phyloP scores from a whole-genome alignment of 1,140 invertebrate species.

The Drosophila asahinai region DNA sequence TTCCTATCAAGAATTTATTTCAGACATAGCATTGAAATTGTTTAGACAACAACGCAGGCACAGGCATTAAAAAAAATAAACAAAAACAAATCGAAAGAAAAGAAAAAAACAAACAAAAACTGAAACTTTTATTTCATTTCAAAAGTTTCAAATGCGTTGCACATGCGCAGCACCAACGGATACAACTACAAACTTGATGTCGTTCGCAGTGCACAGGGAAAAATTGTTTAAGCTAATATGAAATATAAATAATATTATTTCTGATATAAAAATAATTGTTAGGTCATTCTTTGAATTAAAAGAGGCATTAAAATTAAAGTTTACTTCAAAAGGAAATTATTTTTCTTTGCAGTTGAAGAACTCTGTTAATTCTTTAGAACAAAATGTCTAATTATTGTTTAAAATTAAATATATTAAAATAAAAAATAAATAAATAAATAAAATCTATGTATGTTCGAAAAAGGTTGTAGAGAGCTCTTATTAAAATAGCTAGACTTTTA shows the following conservation, averaged over 20 bases:
- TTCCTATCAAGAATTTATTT: conserved; percentile 76
- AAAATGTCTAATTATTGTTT: too few relatives aligned
- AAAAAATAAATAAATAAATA: too few relatives aligned
- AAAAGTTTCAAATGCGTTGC: conserved; percentile 75
- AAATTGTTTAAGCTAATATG: not conserved
- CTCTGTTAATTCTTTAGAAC: too few relatives aligned
- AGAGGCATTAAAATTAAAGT: too few relatives aligned
- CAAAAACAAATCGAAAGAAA: not conserved
- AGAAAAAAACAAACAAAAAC: conserved; percentile 4
- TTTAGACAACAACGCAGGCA: conserved; percentile 43
- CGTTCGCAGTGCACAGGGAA: conserved; percentile 27
- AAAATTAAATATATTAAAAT: too few relatives aligned
- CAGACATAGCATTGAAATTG: conserved; percentile 72
- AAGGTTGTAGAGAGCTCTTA: too few relatives aligned
- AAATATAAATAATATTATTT: not conserved
- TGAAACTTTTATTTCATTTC: conserved; percentile 69
- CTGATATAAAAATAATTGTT: not conserved
- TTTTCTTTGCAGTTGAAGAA: too few relatives aligned
- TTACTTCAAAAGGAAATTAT: too few relatives aligned
- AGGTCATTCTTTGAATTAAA: too few relatives aligned
- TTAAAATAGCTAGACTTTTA: too few relatives aligned
- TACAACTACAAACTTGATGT: conserved; percentile 18
- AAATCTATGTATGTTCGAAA: too few relatives aligned
- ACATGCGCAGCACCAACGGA: conserved; percentile 63
- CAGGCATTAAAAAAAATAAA: conserved; percentile 24